Evolutionary conservation across 2,797 vertebrate species (phyloP), one percentile per base, ranked within the genome.

Genomic region (Pangasius djambal): DNA sequence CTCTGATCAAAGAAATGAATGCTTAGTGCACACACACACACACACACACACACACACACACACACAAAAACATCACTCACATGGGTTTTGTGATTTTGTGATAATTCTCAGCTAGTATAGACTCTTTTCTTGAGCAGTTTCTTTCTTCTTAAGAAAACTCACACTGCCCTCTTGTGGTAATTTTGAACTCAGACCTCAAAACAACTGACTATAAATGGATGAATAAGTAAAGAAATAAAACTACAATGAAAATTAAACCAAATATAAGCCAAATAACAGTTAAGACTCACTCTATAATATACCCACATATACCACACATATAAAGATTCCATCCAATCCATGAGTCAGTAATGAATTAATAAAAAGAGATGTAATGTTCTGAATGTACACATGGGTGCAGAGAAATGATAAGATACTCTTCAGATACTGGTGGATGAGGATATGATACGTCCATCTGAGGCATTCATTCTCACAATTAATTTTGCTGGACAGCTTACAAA

Each of bases 141-240:
- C 8, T 44, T 8, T 81, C 3, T 31, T 59, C 18, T 34, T 81
- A 15, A 37, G 65, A 79, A 61, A 81, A 55, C 84, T 52, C 65
- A 89, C 84, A 89, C 88, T 86, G 88, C 88, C 84, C 75, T 82
- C 88, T 89, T 70, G 88, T 89, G 88, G 8, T 74, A 4, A 34
- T 72, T 85, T 63, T 50, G 63, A 63, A 69, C 31, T 7, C 31
- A n/a, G 28, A n/a, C 48, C 4, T 52, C 13, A 16, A 16, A 78
- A 78, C 44, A 74, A 44, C n/a, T 78, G 12, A 16, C n/a, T 55
- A 9, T 31, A n/a, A 1, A 52, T 52, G 3, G 3, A 3, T 52
- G 7, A 59, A 6, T 22, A 7, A 22, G 3, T 12, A 22, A 22
- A 9, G 5, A 25, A 25, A 3, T 16, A 28, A 63, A 31, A 40